Base-by-base conservation (phyloP, 2,888 invertebrate species). In the Gordius sp. region DNA sequence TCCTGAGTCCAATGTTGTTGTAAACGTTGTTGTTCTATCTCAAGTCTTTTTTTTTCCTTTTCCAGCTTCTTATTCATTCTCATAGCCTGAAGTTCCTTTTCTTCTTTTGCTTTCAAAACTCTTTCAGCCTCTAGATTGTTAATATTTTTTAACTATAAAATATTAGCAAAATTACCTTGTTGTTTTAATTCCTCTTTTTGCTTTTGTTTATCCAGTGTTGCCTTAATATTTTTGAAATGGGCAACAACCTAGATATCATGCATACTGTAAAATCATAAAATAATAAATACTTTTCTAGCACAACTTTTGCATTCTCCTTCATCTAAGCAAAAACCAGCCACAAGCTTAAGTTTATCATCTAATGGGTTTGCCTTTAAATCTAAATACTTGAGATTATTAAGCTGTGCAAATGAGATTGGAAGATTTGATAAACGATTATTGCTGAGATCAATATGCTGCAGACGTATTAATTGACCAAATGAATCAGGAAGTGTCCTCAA, bases 301-400 rank as follows among this genome's bases (percentile, higher is more conserved):
- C 55, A 54, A 27, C 28, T 28, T 28, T 27, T 54, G 23, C 55
- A 54, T 54, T 54, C 55, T 26, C 55, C 27, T 25, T 25, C 55
- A 27, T 25, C 28, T 4, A 28, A 16, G 20, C 55, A 54, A 27
- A 54, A 54, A 8, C 55, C 55, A 28, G 55, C 55, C 24, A 54
- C 55, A 27, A 16, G 55, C 27, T 23, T 54, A 16, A 54, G 27
- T 13, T 54, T 28, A 54, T 25, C 27, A 27, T 54, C 27, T 54
- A 54, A 54, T 16, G 55, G 55, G 20, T 54, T 54, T 24, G 16
- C 55, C 55, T 54, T 54, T 4, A 54, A 27, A 54, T 54, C 55
- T 27, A 54, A 27, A 28, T 54, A 54, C 16, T 27, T 28, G 4
- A 54, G 55, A 28, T 25, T 27, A 4, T 8, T n/a, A 16, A 54